Percentiles rank a stretch among this genome's conserved stretches.
Conservation (phyloP, 2,113 vertebrate genomes). For the Oostethus manadensis region DNA sequence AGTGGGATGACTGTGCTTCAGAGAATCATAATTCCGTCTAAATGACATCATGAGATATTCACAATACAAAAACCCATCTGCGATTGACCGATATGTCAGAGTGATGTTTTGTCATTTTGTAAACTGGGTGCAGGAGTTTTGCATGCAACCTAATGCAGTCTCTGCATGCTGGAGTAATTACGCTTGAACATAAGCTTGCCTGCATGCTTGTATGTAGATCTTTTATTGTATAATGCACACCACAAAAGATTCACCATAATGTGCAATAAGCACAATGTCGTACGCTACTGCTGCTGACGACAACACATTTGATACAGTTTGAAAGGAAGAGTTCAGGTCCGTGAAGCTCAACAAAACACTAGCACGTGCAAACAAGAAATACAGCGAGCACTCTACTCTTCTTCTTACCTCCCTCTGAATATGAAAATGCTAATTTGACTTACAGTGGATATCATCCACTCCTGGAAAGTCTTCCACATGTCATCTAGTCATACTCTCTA, state of each 20-base stretch:
- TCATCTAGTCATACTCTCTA: constrained; percentile 15
- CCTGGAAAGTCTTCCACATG: not conserved
- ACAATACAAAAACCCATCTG: not conserved
- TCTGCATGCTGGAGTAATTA: not conserved
- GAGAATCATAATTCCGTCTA: not conserved
- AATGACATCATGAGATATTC: not conserved
- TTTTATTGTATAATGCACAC: constrained; percentile 15
- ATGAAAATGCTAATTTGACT: not conserved
- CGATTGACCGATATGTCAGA: constrained; percentile 17
- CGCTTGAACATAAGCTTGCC: constrained; percentile 11
- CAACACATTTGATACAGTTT: no score
- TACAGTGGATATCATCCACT: not conserved
- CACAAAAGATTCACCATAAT: not conserved
- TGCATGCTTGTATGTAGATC: constrained; percentile 2
- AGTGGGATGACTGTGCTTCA: no score
- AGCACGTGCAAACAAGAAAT: not conserved
- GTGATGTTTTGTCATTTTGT: constrained; percentile 11
- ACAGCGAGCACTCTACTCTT: not conserved
- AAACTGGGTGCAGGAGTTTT: constrained; percentile 2
- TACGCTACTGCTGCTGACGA: not conserved
- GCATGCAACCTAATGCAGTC: constrained; percentile 5
- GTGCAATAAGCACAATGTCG: constrained; percentile 2
- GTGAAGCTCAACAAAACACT: not conserved
- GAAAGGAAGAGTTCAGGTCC: no score
- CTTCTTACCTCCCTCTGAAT: not conserved